Conservation (phyloP, 2,113 vertebrate genomes). For the Mesitornis unicolor region DNA sequence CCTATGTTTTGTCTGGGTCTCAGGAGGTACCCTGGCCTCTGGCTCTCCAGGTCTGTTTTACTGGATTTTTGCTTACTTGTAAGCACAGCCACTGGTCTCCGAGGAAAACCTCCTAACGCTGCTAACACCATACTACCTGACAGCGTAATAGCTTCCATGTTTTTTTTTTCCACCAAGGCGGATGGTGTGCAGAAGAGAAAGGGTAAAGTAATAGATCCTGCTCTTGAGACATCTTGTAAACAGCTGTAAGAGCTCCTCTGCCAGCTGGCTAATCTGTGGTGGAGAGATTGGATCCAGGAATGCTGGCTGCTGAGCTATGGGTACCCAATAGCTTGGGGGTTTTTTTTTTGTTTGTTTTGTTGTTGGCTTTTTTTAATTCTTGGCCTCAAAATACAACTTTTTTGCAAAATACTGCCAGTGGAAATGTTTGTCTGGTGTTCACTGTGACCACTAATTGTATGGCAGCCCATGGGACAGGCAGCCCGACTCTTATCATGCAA, state of each 20-base stretch:
- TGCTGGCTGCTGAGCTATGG: background rate
- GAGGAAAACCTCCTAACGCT: background rate
- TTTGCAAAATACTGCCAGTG: background rate
- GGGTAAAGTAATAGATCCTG: constrained; percentile 11
- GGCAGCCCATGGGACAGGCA: background rate
- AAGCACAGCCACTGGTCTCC: background rate
- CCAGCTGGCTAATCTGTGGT: constrained; percentile 12
- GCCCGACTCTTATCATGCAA: background rate
- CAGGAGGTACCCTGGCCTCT: background rate
- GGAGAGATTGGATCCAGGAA: constrained; percentile 29
- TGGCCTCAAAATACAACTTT: background rate
- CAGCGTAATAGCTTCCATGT: accelerated
- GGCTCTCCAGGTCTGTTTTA: background rate
- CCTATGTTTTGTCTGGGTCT: background rate
- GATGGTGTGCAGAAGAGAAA: background rate
- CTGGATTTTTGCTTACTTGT: background rate
- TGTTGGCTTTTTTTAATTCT: background rate
- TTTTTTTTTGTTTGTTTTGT: background rate
- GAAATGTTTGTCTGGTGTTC: constrained; percentile 47
- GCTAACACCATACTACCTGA: background rate
- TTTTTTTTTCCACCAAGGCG: background rate
- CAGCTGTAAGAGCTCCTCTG: constrained; percentile 53
- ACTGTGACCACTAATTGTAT: constrained; percentile 11
- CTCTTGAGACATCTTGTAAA: constrained; percentile 55
- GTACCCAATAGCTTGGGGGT: background rate